A percentile compares a stretch with the other conserved stretches of the same genome.
Conservation (phyloP, 2,797 vertebrate genomes). For the Dendrocincla tyrannina region DNA sequence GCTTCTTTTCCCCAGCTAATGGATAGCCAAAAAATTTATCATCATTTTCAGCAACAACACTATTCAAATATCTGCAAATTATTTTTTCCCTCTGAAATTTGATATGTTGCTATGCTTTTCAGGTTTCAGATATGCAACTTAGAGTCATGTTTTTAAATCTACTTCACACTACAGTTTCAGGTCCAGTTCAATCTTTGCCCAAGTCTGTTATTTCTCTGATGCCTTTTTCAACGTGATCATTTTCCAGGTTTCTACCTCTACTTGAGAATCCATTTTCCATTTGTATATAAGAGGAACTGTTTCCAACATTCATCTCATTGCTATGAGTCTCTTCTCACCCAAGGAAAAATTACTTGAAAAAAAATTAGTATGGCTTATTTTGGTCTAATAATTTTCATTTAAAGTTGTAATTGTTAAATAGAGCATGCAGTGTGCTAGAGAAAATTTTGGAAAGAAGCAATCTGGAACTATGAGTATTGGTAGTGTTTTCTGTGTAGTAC, state of each 20-base stretch:
- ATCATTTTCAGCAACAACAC: neutral
- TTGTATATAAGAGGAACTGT: neutral
- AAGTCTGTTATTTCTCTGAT: neutral
- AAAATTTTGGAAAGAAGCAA: neutral
- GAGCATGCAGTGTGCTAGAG: neutral
- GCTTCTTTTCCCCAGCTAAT: neutral
- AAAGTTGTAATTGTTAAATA: neutral
- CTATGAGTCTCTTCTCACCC: neutral
- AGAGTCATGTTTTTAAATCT: neutral
- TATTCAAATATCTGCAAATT: neutral
- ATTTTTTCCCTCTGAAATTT: neutral
- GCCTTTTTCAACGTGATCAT: neutral
- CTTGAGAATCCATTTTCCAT: neutral
- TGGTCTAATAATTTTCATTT: neutral
- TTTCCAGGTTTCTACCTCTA: neutral
- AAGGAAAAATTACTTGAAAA: neutral
- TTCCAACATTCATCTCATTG: neutral
- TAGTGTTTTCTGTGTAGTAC: neutral
- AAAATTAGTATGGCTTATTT: neutral
- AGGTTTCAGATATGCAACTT: neutral
- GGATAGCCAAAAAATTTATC: neutral
- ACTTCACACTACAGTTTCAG: neutral
- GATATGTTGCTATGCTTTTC: neutral
- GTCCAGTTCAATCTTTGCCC: neutral
- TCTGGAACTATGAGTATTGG: neutral